These are phyloP conservation scores for Sceloporus tristichus DNA, from an alignment of 2,113 vertebrate species.

Conservation along the genomic window DNA sequence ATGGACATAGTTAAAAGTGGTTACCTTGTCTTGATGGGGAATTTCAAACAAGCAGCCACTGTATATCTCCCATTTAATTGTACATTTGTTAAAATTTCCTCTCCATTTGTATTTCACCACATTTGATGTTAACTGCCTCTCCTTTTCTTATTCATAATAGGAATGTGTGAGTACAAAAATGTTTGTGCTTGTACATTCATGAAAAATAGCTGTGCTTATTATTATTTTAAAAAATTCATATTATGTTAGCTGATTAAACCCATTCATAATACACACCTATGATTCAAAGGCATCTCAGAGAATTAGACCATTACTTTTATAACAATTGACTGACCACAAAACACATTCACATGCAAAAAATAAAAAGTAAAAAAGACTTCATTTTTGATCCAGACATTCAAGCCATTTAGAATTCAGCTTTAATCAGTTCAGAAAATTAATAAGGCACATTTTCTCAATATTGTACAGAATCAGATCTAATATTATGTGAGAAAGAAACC, in stretches of 20 bases:
- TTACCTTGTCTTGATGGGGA: conserved; percentile 58
- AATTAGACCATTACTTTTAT: conserved; percentile 1
- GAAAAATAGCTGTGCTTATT: conserved; percentile 2
- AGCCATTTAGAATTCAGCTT: neutral
- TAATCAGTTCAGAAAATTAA: neutral
- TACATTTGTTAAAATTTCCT: conserved; percentile 55
- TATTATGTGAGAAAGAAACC: neutral
- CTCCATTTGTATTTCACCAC: conserved; percentile 60
- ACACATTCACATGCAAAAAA: neutral
- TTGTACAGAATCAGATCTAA: neutral
- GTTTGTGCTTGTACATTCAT: conserved; percentile 52
- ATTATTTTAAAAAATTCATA: conserved; percentile 48
- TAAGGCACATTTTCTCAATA: neutral
- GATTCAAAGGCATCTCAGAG: conserved; percentile 41
- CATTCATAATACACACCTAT: conserved; percentile 40
- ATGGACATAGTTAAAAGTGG: conserved; percentile 65
- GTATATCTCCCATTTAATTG: conserved; percentile 57
- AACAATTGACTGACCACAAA: conserved; percentile 22
- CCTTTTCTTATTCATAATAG: conserved; percentile 53
- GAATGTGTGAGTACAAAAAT: conserved; percentile 48
- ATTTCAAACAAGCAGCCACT: conserved; percentile 52
- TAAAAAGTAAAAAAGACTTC: neutral
- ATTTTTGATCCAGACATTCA: neutral
- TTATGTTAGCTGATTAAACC: conserved; percentile 30
- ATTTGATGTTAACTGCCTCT: conserved; percentile 55